Percentiles rank a stretch among this genome's conserved stretches.
Conservation (phyloP, 2,888 invertebrate species). For the Meta bourneti region DNA sequence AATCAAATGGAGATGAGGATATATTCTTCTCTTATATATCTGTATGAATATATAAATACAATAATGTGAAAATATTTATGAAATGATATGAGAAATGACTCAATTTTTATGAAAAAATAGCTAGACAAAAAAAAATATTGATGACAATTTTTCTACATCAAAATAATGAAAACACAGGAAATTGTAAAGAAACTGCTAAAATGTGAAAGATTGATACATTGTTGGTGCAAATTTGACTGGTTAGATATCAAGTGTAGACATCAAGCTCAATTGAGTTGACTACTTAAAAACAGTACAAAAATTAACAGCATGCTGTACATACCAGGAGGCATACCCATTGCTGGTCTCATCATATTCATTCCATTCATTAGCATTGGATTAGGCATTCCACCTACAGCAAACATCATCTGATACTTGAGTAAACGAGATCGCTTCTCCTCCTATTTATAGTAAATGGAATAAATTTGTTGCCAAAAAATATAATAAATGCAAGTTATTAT, state of each 20-base stretch:
- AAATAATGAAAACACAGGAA: background rate
- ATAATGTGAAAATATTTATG: too few species aligned
- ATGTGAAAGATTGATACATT: background rate
- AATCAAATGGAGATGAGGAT: too few species aligned
- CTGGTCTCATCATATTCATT: slow-evolving; percentile 85
- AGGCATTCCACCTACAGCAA: too few species aligned
- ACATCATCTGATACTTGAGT: too few species aligned
- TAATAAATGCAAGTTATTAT: too few species aligned
- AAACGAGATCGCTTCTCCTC: too few species aligned
- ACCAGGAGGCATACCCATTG: slow-evolving; percentile 85
- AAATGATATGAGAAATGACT: too few species aligned
- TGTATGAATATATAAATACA: too few species aligned
- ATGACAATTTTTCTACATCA: background rate
- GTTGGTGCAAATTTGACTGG: background rate
- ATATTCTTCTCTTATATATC: too few species aligned
- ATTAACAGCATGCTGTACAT: slow-evolving; percentile 78
- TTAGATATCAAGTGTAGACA: background rate
- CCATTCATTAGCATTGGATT: slow-evolving; percentile 80
- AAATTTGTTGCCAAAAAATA: too few species aligned
- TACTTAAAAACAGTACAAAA: background rate
- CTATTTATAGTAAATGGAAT: too few species aligned
- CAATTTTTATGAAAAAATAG: background rate
- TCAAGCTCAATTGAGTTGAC: background rate
- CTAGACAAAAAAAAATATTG: background rate
- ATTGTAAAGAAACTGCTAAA: background rate